Percentiles rank a stretch among this genome's conserved stretches.
phyloP scores from a whole-genome alignment of 2,113 vertebrate genomes.

The Rousettus leschenaultii region DNA sequence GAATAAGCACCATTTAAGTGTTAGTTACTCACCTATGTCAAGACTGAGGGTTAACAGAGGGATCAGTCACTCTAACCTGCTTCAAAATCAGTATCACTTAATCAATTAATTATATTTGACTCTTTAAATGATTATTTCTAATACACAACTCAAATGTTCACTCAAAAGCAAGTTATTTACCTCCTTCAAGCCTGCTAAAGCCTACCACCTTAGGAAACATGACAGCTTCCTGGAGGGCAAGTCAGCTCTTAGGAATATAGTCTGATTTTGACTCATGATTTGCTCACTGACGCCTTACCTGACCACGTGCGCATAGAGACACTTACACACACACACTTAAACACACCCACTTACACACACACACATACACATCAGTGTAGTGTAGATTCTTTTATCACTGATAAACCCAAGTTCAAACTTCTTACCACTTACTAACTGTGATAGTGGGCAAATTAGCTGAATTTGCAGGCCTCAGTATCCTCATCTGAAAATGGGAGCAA shows the following conservation, averaged over 20 bases:
- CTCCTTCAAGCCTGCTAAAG: neutral
- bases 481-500: conserved; percentile 1
- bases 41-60: neutral
- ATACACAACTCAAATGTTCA: neutral
- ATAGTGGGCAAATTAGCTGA: neutral
- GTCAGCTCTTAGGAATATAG: neutral
- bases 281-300: neutral
- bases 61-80: neutral
- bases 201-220: neutral
- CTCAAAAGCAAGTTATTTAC: neutral
- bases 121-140: neutral
- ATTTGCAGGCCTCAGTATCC: neutral
- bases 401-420: conserved; percentile 4
- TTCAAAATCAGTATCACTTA: neutral
- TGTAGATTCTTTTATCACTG: neutral
- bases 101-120: neutral
- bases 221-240: neutral
- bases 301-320: neutral
- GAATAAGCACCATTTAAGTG: neutral
- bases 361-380: neutral
- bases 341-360: neutral
- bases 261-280: neutral
- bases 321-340: neutral
- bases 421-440: neutral
- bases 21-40: neutral